These are phyloP conservation scores for Aphis craccivora DNA, from an alignment of 1,140 invertebrate species.

Conservation along the genomic window DNA sequence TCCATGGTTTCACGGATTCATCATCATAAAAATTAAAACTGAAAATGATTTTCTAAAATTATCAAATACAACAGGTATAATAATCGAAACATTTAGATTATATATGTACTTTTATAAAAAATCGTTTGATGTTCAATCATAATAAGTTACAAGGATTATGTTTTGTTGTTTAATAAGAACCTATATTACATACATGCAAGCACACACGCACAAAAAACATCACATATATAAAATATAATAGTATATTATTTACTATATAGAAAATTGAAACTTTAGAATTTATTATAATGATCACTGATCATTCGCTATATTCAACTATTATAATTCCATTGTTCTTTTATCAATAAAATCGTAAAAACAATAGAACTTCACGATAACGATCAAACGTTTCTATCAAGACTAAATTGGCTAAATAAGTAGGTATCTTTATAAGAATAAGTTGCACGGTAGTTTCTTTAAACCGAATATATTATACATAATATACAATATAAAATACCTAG, in stretches of 20 bases:
- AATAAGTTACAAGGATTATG: not conserved
- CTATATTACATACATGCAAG: not conserved
- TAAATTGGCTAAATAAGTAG: conserved; percentile 6
- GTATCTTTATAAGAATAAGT: conserved; percentile 15
- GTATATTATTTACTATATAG: not conserved
- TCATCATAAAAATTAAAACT: no score
- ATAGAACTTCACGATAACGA: conserved; percentile 37
- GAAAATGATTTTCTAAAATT: not conserved
- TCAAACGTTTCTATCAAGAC: conserved; percentile 4
- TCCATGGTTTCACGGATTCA: no score
- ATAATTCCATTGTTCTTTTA: conserved; percentile 49
- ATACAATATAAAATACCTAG: not conserved
- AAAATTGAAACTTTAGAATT: conserved; percentile 20
- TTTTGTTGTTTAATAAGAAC: not conserved
- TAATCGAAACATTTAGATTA: not conserved
- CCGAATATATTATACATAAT: not conserved
- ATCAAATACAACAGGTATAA: not conserved
- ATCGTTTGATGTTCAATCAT: not conserved
- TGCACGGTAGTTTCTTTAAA: not conserved
- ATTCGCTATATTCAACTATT: conserved; percentile 8
- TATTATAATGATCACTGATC: conserved; percentile 51
- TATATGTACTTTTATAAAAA: not conserved
- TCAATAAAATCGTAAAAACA: conserved; percentile 52
- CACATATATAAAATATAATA: not conserved
- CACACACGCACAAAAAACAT: not conserved